Evolutionary conservation across 2,797 vertebrate species (phyloP), one percentile per base, ranked within the genome.

Genomic region (Tangara arthus): DNA sequence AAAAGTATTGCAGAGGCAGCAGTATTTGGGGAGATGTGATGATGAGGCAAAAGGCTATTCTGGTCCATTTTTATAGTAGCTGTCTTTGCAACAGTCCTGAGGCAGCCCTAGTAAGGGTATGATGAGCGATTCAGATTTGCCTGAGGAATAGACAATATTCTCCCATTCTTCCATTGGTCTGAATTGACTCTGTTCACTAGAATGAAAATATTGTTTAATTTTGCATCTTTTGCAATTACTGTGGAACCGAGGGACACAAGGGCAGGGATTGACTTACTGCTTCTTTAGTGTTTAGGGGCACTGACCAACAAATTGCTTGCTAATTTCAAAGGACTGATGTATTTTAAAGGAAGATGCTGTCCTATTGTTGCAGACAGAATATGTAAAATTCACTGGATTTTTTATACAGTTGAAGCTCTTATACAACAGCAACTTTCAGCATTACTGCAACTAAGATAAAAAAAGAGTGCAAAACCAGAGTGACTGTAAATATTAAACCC

Each of bases 191-290:
- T 24, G 3, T 75, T 70, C 0, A 2, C 49, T 56, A 44, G 65
- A 90, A 73, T 66, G 70, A 95, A 69, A 81, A 83, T 60, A 32
- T 77, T 63, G 49, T 71, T 93, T 90, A 56, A 90, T 90, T 94
- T 92, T 93, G 69, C 65, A 52, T 82, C 72, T 89, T 83, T 86
- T 90, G 72, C 91, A 89, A 41, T 86, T 73, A 66, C n/a, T 22
- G 44, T 60, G 37, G n/a, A 82, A 71, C 44, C 4, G 7, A 42
- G 72, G 52, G 56, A 52, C 64, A 41, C 21, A 57, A 86, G 21
- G 8, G 34, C 39, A 78, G 39, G 26, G 44, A 71, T 89, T 6
- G 49, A 90, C 94, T 93, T 95, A 85, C 71, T 88, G 64, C 52
- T 64, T 50, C 46, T 72, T 86, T 83, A 60, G n/a, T 19, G 0